These are phyloP conservation scores for Esox niger DNA, from an alignment of 2,113 vertebrate species.

Conservation along the genomic window DNA sequence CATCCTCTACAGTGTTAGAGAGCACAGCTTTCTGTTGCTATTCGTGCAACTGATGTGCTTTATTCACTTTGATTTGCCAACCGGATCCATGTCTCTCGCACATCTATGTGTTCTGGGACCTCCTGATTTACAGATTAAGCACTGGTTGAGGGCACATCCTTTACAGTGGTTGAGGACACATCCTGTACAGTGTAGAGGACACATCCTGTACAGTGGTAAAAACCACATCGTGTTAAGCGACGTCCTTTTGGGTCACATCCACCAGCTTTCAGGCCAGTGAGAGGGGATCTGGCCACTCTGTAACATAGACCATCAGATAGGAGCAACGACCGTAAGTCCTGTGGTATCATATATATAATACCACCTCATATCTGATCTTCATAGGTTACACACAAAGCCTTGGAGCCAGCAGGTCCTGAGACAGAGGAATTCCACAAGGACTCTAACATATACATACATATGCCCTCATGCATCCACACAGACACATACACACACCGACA, in stretches of 20 bases:
- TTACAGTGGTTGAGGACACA: too few relatives aligned
- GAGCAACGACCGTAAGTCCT: slow-evolving; percentile 68
- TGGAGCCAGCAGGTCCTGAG: slow-evolving; percentile 34
- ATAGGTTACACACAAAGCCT: slow-evolving; percentile 66
- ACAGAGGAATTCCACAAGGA: slow-evolving; percentile 56
- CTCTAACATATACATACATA: slow-evolving; percentile 34
- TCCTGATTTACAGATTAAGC: too few relatives aligned
- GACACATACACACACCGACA: slow-evolving; percentile 31
- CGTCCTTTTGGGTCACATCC: slow-evolving; percentile 76
- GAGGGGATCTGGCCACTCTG: slow-evolving; percentile 71
- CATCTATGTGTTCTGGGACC: too few relatives aligned
- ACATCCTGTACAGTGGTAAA: too few relatives aligned
- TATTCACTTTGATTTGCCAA: too few relatives aligned
- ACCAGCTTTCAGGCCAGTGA: slow-evolving; percentile 68
- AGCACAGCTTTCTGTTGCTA: too few relatives aligned
- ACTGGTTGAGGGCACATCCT: too few relatives aligned
- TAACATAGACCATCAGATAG: slow-evolving; percentile 72
- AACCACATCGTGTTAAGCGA: too few relatives aligned
- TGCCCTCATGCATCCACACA: slow-evolving; percentile 20
- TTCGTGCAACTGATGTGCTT: too few relatives aligned
- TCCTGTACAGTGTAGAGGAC: too few relatives aligned
- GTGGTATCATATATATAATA: slow-evolving; percentile 67
- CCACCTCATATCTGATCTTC: slow-evolving; percentile 75
- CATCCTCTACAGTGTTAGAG: too few relatives aligned
- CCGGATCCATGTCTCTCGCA: too few relatives aligned